Conservation (phyloP, 2,797 vertebrate species). For the Lagorchestes hirsutus region DNA sequence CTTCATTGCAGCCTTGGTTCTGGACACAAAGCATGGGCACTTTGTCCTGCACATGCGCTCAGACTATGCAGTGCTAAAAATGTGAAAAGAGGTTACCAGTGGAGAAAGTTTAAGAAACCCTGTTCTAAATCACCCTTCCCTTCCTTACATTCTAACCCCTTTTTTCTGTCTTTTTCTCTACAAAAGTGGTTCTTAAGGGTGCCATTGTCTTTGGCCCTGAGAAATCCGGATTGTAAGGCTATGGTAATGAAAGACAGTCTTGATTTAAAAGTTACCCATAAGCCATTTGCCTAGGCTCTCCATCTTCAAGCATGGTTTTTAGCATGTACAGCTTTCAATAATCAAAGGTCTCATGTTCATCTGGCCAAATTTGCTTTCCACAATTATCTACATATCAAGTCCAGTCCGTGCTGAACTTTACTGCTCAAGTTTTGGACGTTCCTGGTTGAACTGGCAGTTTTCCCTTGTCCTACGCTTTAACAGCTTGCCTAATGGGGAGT, state of each 20-base stretch:
- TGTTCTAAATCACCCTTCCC: neutral
- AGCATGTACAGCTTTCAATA: neutral
- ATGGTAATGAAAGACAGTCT: neutral
- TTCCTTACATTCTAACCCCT: neutral
- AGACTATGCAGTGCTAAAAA: too few relatives aligned
- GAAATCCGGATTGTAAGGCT: neutral
- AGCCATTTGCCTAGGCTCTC: neutral
- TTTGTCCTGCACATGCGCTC: too few relatives aligned
- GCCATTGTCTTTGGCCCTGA: neutral
- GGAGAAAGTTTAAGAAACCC: too few relatives aligned
- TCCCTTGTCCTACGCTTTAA: neutral
- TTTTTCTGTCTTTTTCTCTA: neutral
- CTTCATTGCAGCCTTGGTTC: too few relatives aligned
- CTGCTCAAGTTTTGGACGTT: neutral
- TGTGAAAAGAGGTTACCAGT: too few relatives aligned
- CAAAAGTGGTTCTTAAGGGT: neutral
- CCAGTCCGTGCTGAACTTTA: neutral
- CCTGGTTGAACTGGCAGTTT: neutral
- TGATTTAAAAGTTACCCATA: neutral
- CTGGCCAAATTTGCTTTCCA: neutral
- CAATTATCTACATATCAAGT: neutral
- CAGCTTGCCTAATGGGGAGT: neutral
- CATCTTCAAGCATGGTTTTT: neutral
- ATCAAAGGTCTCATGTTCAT: neutral
- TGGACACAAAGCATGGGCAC: too few relatives aligned